Evolutionary conservation across 2,113 vertebrate genomes (phyloP), one percentile per base, ranked within the genome.

Genomic region (Lontra canadensis): DNA sequence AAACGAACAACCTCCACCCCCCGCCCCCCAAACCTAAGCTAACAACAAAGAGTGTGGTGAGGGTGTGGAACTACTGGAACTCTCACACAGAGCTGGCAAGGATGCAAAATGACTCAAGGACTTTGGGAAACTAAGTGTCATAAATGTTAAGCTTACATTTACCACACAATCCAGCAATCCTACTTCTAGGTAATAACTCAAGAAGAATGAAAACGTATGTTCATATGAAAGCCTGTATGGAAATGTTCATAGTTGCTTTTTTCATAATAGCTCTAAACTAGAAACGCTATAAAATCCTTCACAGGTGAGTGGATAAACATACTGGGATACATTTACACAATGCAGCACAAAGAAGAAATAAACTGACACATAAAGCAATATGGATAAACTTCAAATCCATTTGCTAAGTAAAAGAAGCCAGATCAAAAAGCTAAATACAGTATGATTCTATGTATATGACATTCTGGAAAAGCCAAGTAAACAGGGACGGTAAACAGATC

Each of bases 321-420:
- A 81, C 4, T 29, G 6, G n/a, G 65, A 61, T 61, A 74, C 63
- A 92, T 36, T n/a, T 29, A 44, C 61, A 88, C 5, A n/a, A 79
- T 1, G 47, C 31, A 74, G 80, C 79, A 63, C 59, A 90, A 78
- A 94, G 95, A 96, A 88, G n/a, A 23, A 92, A 67, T n/a, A 89
- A 95, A 44, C 13, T 18, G 39, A 57, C 39, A 71, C 3, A 87
- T 78, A 73, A 10, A 96, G 81, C 57, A 84, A 78, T 7, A 20
- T 55, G n/a, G 17, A 71, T 55, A 89, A 89, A 78, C 80, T 92
- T 93, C 86, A 96, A 88, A 84, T 44, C 3, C 47, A 91, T 94
- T 94, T 96, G n/a, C 8, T 61, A 84, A 80, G 11, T 71, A 49
- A 94, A 91, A 63, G 42, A 76, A 74, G 42, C 59, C 83, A 11